Base-by-base conservation (phyloP, 2,888 invertebrate genomes). In the Cheilosia pagana region DNA sequence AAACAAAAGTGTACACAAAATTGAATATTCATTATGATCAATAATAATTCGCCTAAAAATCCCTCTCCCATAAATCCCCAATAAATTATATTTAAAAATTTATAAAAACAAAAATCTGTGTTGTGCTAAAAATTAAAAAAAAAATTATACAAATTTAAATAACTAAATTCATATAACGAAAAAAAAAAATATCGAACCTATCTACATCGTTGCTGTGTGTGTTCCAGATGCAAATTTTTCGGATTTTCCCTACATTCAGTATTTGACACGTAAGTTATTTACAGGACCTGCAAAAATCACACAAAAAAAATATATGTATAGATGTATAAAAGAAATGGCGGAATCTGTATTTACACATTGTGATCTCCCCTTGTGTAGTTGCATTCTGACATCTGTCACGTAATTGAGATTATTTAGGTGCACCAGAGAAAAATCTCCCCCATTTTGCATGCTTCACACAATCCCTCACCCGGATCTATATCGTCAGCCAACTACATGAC, bases 181-280 rank as follows among this genome's bases (percentile, higher is more conserved):
- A 59, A 52, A 21, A 41, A 45, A 23, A 59, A 59, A 72, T 19
- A 53, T 55, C 70, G 59, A 63, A 63, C 14, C 55, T 35, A 74
- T 81, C 68, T 60, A 71, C 50, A 77, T 53, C 85, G 88, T 88
- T 88, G 87, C 88, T 88, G 88, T 88, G 87, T 88, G 85, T 87
- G 88, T 92, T 92, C 88, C 94, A 94, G 94, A 93, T 91, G 93
- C 94, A 91, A 94, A 94, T 93, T 94, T 93, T 93, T 94, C 94
- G 91, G 94, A 94, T 92, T 93, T 93, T 92, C 93, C 93, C 88
- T 94, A 94, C 92, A 94, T 94, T 91, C 94, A 94, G 90, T 94
- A 94, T 92, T 92, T 94, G 91, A 94, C 94, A 94, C 94, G 94
- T 94, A 94, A 94, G 94, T 94, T 89, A 87, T 78, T 77, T 77